Evolutionary conservation across 2,888 invertebrate genomes (phyloP), one percentile per base, ranked within the genome.

Genomic region (Patella depressa): DNA sequence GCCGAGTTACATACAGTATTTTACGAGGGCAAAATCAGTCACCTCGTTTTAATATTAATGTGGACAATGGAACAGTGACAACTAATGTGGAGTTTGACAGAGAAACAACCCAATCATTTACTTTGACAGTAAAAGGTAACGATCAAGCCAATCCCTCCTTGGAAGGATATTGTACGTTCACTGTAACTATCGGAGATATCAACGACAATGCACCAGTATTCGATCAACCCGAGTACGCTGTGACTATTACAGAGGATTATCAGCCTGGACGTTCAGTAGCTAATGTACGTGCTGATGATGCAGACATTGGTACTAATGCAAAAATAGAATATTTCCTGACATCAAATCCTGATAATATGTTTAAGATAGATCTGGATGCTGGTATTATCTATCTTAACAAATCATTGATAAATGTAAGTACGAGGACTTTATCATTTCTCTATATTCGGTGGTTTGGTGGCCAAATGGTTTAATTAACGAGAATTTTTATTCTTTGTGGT

Each of bases 61-160:
- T 97, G 91, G 96, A 97, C 92, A 97, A 97, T 59, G 98, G 98
- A 3, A 96, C 97, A 92, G 96, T 98, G 76, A 95, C 95, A 0
- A 88, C 90, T 1, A 87, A 85, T 0, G 81, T 97, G 3, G 77
- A 84, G 34, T 98, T 98, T 91, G 98, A 98, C 93, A 94, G 98
- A 81, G 98, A 98, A 81, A 84, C 81, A 9, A 80, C 84, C 17
- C 83, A 82, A 7, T 86, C 84, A 29, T 86, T 85, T 71, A 85
- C 89, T 2, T 84, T 91, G 11, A 98, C 98, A 0, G 97, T 98
- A 0, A 98, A 98, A 93, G 99, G 98, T 7, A 98, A 98, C 0
- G 99, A 99, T 94, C 96, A 98, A 91, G 99, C 98, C n/a, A 97
- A 97, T 91, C 98, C 98, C 1, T 97, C 97, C 0, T 92, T 99